phyloP scores from a whole-genome alignment of 2,888 invertebrate genomes.

The Carabus problematicus region DNA sequence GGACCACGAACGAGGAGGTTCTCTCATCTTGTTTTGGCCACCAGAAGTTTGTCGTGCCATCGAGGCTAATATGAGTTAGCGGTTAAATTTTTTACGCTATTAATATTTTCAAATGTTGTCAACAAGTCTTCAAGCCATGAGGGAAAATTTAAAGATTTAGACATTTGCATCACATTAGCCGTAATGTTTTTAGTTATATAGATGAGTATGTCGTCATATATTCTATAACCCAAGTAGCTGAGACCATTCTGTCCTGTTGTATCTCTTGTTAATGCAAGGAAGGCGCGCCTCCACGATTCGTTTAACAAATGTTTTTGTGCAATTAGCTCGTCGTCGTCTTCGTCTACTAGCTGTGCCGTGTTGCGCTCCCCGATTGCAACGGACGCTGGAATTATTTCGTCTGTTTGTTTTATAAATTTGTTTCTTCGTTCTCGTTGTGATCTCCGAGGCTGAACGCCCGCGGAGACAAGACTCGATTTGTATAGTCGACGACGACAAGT shows the following conservation, averaged over 20 bases:
- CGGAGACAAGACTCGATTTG: slow-evolving; percentile 20
- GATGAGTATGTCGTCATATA: neutral
- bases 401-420: slow-evolving; percentile 34
- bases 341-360: slow-evolving; percentile 15
- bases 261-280: too few species aligned
- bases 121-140: neutral
- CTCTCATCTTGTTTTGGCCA: slow-evolving; percentile 26
- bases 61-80: slow-evolving; percentile 2
- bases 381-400: slow-evolving; percentile 17
- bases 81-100: slow-evolving; percentile 11
- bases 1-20: neutral
- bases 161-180: neutral
- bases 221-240: neutral
- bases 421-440: slow-evolving; percentile 9
- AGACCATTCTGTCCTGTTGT: neutral
- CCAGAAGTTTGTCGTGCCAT: slow-evolving; percentile 16
- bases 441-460: slow-evolving; percentile 15
- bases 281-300: slow-evolving; percentile 12
- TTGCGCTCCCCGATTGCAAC: slow-evolving; percentile 14
- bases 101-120: slow-evolving; percentile 13
- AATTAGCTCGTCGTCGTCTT: slow-evolving; percentile 19
- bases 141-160: neutral
- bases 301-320: slow-evolving; percentile 33
- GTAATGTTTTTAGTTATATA: neutral
- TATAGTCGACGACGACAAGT: slow-evolving; percentile 20